phyloP scores from a whole-genome alignment of 2,797 vertebrate genomes.

The Xenentodon cancila region DNA sequence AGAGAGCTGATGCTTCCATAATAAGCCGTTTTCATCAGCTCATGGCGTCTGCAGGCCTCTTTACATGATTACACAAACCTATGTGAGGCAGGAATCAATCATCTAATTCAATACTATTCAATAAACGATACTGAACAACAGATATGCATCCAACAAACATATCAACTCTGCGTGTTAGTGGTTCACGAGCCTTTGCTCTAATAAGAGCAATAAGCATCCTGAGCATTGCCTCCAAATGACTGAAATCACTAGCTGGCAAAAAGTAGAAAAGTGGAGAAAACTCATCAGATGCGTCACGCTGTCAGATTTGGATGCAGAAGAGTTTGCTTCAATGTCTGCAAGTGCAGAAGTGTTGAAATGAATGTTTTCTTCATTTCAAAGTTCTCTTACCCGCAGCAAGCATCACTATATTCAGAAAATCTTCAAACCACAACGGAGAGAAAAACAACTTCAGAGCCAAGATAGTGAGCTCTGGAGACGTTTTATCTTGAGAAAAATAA shows the following conservation, averaged over 20 bases:
- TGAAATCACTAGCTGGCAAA: conserved; percentile 39
- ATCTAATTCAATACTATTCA: conserved; percentile 14
- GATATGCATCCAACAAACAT: conserved; percentile 11
- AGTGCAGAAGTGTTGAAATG: conserved; percentile 51
- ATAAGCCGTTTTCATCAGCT: not conserved
- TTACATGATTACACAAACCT: conserved; percentile 2
- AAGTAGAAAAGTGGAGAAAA: conserved; percentile 16
- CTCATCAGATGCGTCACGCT: conserved; percentile 11
- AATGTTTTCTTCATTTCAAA: conserved; percentile 58
- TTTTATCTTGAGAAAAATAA: conserved; percentile 49
- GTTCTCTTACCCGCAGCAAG: conserved; percentile 63
- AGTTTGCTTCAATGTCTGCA: conserved; percentile 41
- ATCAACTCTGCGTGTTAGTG: not conserved
- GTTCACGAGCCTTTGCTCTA: conserved; percentile 13
- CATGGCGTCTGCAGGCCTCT: conserved; percentile 1
- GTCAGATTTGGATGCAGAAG: conserved; percentile 44
- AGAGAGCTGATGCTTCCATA: not conserved
- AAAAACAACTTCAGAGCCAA: conserved; percentile 67
- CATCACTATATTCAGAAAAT: conserved; percentile 65
- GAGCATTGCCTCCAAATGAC: conserved; percentile 16
- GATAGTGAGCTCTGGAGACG: conserved; percentile 56
- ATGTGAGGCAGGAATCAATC: conserved; percentile 28
- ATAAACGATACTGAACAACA: conserved; percentile 15
- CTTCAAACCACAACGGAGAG: conserved; percentile 63
- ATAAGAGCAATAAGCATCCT: conserved; percentile 25